Evolutionary conservation across 2,113 vertebrate genomes (phyloP), one percentile per base, ranked within the genome.

Genomic region (Morphnarchus princeps): DNA sequence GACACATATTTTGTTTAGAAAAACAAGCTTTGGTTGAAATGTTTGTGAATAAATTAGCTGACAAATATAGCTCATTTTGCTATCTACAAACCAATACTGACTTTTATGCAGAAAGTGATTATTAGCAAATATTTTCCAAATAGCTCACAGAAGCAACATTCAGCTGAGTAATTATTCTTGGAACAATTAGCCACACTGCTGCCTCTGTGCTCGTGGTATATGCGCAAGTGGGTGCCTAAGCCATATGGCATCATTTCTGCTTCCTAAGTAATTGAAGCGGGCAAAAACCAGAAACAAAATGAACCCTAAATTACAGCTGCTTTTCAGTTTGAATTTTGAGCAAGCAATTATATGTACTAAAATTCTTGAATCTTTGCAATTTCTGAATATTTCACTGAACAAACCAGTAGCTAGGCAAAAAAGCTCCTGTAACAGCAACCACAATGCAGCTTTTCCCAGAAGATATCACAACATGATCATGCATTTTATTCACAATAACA

Each of bases 111-210:
- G 65, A 71, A 94, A 66, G 10, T 22, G 77, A 78, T 81, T 72
- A 87, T 87, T 78, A 94, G 71, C 45, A 91, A 87, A 78, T 90
- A 87, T 82, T 87, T 94, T 72, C 71, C 65, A 82, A 87, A 78
- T 20, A 82, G 70, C 54, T 78, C 70, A 77, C 65, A 94, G 52
- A 72, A 82, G 58, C 65, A 66, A 66, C 65, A 42, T 87, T 78
- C 71, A 90, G 71, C n/a, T 66, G 45, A 78, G 52, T 36, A 87
- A 90, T 94, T 90, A 66, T 58, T 87, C 65, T 72, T 90, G 63
- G 71, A 94, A 54, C 58, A 82, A 78, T 87, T 59, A 5, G 1
- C 45, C 40, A 55, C 69, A 22, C 26, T 65, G 58, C 76, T 82
- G 82, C 57, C 70, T 76, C 70, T 58, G 67, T 3, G 1, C 58